These are phyloP conservation scores for Oncopodura yosiiana DNA, from an alignment of 1,140 invertebrate genomes.

Conservation along the genomic window DNA sequence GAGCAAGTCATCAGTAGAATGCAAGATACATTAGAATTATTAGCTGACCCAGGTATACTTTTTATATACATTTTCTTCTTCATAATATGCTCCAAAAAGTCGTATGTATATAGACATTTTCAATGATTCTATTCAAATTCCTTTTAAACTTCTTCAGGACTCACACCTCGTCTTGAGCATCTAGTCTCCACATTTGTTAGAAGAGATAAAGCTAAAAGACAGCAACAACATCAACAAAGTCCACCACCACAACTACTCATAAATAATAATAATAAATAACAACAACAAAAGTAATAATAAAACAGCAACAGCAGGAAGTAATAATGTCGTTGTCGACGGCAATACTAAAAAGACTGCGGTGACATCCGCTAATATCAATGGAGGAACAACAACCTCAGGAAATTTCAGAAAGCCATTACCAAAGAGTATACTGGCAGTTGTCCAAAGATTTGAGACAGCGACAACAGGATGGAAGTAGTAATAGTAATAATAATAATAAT, in stretches of 20 bases:
- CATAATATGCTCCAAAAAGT: too few species aligned
- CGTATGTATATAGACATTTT: too few species aligned
- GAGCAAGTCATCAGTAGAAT: slow-evolving; percentile 23
- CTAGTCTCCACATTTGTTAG: slow-evolving; percentile 32
- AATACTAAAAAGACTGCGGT: background rate
- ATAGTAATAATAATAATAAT: background rate
- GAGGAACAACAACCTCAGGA: background rate
- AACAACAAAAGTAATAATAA: too few species aligned
- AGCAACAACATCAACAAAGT: slow-evolving; percentile 7
- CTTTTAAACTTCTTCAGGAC: background rate
- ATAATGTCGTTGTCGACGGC: too few species aligned
- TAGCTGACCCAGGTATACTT: slow-evolving; percentile 27
- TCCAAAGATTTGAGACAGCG: slow-evolving; percentile 31
- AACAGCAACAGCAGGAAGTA: too few species aligned
- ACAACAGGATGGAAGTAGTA: background rate
- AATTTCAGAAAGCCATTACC: slow-evolving; percentile 29
- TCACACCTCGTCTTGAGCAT: slow-evolving; percentile 30
- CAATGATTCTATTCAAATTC: too few species aligned
- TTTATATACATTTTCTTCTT: too few species aligned
- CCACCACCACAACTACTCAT: background rate
- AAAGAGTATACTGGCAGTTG: slow-evolving; percentile 34
- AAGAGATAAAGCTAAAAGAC: slow-evolving; percentile 27
- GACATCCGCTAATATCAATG: background rate
- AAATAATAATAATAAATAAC: background rate
- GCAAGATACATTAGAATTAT: slow-evolving; percentile 33